These are phyloP conservation scores for Chelonia mydas DNA, from an alignment of 2,797 vertebrate genomes.

Conservation along the genomic window DNA sequence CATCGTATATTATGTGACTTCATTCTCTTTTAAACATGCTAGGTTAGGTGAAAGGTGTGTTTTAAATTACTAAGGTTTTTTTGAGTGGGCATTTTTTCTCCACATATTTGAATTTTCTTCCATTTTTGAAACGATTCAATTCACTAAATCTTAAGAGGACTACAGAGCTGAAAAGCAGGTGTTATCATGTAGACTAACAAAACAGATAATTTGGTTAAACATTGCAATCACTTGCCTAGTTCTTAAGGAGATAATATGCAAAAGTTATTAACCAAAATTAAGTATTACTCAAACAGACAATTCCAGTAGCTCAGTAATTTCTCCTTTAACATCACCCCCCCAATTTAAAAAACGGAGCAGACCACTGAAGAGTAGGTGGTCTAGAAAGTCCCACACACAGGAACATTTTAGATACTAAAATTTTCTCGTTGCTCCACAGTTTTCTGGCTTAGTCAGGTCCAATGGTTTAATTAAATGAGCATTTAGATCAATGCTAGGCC, in stretches of 20 bases:
- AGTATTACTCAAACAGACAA: constrained; percentile 17
- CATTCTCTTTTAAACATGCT: constrained; percentile 4
- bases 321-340: not conserved
- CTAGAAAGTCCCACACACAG: constrained; percentile 14
- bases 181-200: not conserved
- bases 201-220: constrained; percentile 4
- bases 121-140: constrained; percentile 17
- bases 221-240: constrained; percentile 24
- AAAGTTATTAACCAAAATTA: constrained; percentile 47
- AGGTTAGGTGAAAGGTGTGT: not conserved
- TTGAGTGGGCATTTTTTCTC: not conserved
- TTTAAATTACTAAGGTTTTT: constrained; percentile 27
- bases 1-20: not conserved
- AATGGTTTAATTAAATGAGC: not conserved
- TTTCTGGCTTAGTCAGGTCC: not conserved
- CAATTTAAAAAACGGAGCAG: not conserved
- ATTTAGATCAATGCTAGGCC: not conserved
- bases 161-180: constrained; percentile 46
- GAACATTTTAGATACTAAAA: not conserved
- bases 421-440: not conserved
- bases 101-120: constrained; percentile 6
- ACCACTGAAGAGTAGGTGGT: not conserved
- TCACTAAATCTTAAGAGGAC: not conserved
- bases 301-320: constrained; percentile 10
- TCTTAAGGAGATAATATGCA: not conserved